Base-by-base conservation (phyloP, 1,140 invertebrate species). In the Frieseomelitta varia region DNA sequence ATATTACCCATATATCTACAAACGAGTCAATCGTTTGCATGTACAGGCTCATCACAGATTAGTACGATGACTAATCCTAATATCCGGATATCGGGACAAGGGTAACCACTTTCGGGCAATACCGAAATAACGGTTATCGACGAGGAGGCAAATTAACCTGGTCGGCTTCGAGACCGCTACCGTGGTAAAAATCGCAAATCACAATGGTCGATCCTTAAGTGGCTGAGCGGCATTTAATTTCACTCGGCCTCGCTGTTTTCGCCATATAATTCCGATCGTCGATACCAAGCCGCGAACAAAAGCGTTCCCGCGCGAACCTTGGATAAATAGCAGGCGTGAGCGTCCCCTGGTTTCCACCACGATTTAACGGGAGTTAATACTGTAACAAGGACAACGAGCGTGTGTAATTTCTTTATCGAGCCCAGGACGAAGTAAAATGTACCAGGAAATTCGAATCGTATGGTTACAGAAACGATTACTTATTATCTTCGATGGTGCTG, bases 201-300 rank as follows among this genome's bases (percentile, higher is more conserved):
- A 88, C 73, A 88, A 87, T 88, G 87, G 84, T 81, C 87, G 87
- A 81, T 78, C 86, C 86, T 81, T 65, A 75, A 88, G 63, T 68
- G 73, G 74, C 63, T 73, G 68, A 51, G 67, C 78, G 78, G 84
- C 86, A 88, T 84, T 88, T 88, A 88, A 88, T 88, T 88, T 81
- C 78, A 85, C 79, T 87, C 83, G 72, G 61, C 58, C 74, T 78
- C 39, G 69, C 1, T 53, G 79, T 84, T 78, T 79, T 78, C 55
- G 47, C 81, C 55, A 27, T 79, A 72, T 79, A 84, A 84, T 84
- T 79, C 68, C 39, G 81, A 83, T 77, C 73, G 53, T 15, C 76
- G 81, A 79, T 78, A 72, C 74, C 56, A 55, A 34, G n/a, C 34
- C 53, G 47, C 63, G 68, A 79, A 84, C 81, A 79, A 84, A 78